These are phyloP conservation scores for Drosophila crucigera DNA, from an alignment of 2,888 invertebrate species.

Conservation along the genomic window DNA sequence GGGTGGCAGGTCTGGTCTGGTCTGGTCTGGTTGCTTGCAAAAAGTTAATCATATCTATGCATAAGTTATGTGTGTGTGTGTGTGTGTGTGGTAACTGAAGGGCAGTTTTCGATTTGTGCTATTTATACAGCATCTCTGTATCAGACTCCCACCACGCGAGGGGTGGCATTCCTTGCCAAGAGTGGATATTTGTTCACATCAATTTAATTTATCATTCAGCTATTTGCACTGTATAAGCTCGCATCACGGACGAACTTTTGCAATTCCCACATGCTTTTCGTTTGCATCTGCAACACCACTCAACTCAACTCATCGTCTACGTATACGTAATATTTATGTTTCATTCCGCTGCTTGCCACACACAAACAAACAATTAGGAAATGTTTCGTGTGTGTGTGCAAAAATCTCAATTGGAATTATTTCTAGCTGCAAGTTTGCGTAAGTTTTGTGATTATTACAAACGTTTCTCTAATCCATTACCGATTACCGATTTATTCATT, in stretches of 20 bases:
- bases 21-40: conserved; percentile 39
- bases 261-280: conserved; percentile 68
- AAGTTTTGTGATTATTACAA: conserved; percentile 61
- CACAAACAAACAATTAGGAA: conserved; percentile 72
- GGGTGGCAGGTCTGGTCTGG: conserved; percentile 15
- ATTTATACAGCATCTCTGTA: conserved; percentile 44
- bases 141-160: background rate
- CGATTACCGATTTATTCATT: conserved; percentile 55
- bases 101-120: conserved; percentile 53
- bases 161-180: background rate
- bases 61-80: conserved; percentile 18
- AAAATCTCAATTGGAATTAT: conserved; percentile 60
- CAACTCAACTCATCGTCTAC: background rate
- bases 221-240: conserved; percentile 44
- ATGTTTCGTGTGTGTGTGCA: conserved; percentile 31
- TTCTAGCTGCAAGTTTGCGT: conserved; percentile 41
- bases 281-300: conserved; percentile 15
- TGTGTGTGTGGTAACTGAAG: conserved; percentile 1
- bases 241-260: conserved; percentile 55
- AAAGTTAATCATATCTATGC: conserved; percentile 67
- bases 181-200: conserved; percentile 41
- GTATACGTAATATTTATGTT: conserved; percentile 80
- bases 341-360: conserved; percentile 54
- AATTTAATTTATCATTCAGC: conserved; percentile 75
- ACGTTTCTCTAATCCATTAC: conserved; percentile 71